phyloP scores from a whole-genome alignment of 92 coral and sea anemone species.

The Diadumene lineata region DNA sequence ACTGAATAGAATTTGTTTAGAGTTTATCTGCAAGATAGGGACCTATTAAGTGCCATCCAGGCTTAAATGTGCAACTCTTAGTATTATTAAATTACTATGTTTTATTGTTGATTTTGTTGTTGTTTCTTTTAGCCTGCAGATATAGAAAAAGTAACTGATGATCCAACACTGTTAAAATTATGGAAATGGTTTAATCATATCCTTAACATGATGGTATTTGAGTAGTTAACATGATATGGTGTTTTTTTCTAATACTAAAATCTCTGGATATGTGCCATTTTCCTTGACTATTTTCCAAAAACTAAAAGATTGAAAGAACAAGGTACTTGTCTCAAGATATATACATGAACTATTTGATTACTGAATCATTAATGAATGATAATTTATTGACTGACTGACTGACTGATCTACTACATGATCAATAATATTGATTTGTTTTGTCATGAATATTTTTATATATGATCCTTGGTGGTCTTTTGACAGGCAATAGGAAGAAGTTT shows the following conservation, averaged over 20 bases:
- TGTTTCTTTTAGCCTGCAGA: slow-evolving; percentile 49
- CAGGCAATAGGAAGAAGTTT: slow-evolving; percentile 74
- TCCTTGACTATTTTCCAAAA: slow-evolving; percentile 53
- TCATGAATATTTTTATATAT: too few species aligned
- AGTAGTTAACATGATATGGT: background rate
- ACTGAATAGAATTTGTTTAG: too few species aligned
- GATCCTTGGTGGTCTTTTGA: background rate
- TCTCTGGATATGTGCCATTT: background rate
- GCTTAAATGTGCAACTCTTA: too few species aligned
- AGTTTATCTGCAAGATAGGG: too few species aligned
- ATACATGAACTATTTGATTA: too few species aligned
- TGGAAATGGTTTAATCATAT: slow-evolving; percentile 93
- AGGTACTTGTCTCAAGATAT: too few species aligned
- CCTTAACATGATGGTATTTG: slow-evolving; percentile 43
- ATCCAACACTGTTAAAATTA: slow-evolving; percentile 72
- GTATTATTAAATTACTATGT: background rate
- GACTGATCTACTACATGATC: too few species aligned
- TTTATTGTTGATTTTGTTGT: background rate
- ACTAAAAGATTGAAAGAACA: slow-evolving; percentile 52
- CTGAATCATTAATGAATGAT: too few species aligned
- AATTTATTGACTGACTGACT: too few species aligned
- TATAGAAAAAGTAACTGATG: slow-evolving; percentile 61
- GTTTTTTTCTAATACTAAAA: too few species aligned
- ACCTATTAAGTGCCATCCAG: too few species aligned
- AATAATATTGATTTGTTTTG: too few species aligned